Conservation (phyloP, 2,113 vertebrate genomes). For the Antennarius striatus region DNA sequence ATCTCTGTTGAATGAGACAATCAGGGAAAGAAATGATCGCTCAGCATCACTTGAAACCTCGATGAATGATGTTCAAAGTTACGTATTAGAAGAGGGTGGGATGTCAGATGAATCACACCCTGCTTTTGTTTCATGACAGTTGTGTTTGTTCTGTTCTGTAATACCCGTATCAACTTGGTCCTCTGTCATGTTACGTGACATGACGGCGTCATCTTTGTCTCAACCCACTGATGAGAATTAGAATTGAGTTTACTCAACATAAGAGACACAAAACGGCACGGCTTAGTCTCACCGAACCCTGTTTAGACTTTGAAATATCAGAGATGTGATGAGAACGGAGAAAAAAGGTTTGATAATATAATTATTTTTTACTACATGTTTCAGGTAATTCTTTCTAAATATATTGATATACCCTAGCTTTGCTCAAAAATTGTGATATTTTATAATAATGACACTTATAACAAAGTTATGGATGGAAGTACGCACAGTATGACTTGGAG, state of each 20-base stretch:
- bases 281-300: conserved; percentile 20
- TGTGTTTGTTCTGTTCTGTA: conserved; percentile 49
- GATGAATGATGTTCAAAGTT: too few species aligned
- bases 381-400: conserved; percentile 85
- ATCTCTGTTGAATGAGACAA: conserved; percentile 39
- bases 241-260: conserved; percentile 33
- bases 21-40: conserved; percentile 36
- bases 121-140: conserved; percentile 34
- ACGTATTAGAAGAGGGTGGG: too few species aligned
- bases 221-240: conserved; percentile 27
- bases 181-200: conserved; percentile 42
- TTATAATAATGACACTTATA: conserved; percentile 82
- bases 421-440: conserved; percentile 83
- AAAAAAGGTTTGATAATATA: conserved; percentile 80
- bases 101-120: conserved; percentile 1
- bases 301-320: conserved; percentile 71
- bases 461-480: conserved; percentile 75
- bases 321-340: conserved; percentile 75
- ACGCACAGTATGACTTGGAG: conserved; percentile 78
- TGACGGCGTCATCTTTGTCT: conserved; percentile 50
- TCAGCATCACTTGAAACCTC: too few species aligned
- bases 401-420: conserved; percentile 86
- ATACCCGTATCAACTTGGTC: conserved; percentile 40
- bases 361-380: conserved; percentile 85
- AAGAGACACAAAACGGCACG: conserved; percentile 59